Evolutionary conservation across 2,888 invertebrate species (phyloP), one percentile per base, ranked within the genome.

Genomic region (Penaeus monodon): DNA sequence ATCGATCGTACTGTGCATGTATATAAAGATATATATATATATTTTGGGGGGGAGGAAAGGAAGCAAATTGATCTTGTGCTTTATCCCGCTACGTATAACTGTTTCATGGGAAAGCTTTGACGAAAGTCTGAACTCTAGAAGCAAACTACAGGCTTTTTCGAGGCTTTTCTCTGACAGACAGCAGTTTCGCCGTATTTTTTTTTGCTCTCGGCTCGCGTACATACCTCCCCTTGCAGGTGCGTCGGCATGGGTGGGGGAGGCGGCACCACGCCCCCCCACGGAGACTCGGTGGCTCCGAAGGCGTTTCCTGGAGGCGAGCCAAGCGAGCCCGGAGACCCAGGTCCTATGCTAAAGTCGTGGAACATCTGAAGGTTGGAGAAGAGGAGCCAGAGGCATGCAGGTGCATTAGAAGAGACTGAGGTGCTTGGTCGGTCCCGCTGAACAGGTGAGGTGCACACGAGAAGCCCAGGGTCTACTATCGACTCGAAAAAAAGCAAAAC

Each of bases 221-320:
- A 38, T 77, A 89, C 89, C 86, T 86, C 85, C 14, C 76, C 86
- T 33, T 88, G 84, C 33, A 90, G 88, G 78, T 96, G 97, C 3
- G 97, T 97, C 0, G 97, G 97, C 95, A 97, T 96, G 2, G 97
- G 97, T 0, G 97, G 97, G 0, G 97, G 97, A 0, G 97, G 97
- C 0, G 96, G 96, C 22, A 87, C 79, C 29, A 77, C 68, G 57
- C 85, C 85, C n/a, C 86, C 86, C 86, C 86, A 87, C 0, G 86
- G 86, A 49, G 86, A 87, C 73, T 87, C 86, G 49, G 82, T 87
- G 70, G 82, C 79, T 64, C 81, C 79, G 33, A 73, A 70, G 76
- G 73, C 49, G 49, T 74, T 80, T 57, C 81, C 79, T 24, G 84
- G 81, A 68, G 86, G 86, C 29, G 57, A 57, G 57, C 57, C 57